Base-by-base conservation (phyloP, 2,113 vertebrate species). In the Calidris pygmaea region DNA sequence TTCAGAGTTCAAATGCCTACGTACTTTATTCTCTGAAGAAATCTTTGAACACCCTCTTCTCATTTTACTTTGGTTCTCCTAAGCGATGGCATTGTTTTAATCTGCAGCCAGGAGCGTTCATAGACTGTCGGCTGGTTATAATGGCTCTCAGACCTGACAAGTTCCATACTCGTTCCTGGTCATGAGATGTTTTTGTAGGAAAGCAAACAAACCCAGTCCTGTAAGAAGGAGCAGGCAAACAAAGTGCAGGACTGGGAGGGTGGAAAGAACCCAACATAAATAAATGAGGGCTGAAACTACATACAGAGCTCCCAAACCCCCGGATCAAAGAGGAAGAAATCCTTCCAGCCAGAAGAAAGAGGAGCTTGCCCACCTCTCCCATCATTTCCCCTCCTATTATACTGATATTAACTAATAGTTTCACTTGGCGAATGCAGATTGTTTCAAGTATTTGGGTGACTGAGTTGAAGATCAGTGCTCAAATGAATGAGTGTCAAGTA, bases 181-280 rank as follows among this genome's bases (percentile, higher is more conserved):
- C 19, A 2, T 76, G 62, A 95, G 77, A 68, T 53, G 37, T 73
- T 95, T 95, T 79, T 87, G 50, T 37, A 95, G 75, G 47, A 95
- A 92, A 92, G 92, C 56, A 90, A 96, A 91, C 50, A 58, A 93
- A 80, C 29, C 48, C 29, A 81, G 84, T 80, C 47, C 62, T 79
- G 11, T 74, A 94, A 87, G 68, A 91, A 92, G 74, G 73, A 90
- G 68, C 32, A 89, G 80, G 62, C 65, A 93, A 96, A 86, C 27
- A 35, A 85, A 89, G n/a, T 32, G n/a, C 2, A 2, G 63, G 45
- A 65, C 2, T 50, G 35, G 8, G 34, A 66, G 30, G 12, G 35
- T 89, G 52, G 37, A 88, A 93, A 75, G 73, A 92, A 90, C 24
- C 56, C 83, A 90, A 85, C 26, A 58, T 43, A 97, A 89, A 96